Base-by-base conservation (phyloP, 2,888 invertebrate genomes). In the Ceratothoa steindachneri region DNA sequence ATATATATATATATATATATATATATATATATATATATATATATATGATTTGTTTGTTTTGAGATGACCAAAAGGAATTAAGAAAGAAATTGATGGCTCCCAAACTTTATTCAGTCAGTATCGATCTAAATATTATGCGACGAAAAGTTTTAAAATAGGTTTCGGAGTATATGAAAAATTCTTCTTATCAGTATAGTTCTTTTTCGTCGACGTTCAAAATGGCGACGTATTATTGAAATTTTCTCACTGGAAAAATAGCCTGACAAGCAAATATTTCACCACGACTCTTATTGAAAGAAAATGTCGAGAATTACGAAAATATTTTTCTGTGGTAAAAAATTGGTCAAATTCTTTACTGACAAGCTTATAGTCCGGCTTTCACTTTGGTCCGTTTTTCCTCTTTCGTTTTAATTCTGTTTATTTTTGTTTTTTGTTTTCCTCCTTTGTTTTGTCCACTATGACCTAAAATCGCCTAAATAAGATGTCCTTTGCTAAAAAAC, bases 271-370 rank as follows among this genome's bases (percentile, higher is more conserved):
- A 77, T 77, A 74, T 77, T 72, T 77, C 77, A 77, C 41, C 69
- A 52, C 67, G 29, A 71, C 72, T 77, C 74, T 77, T 77, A 77
- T 77, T 77, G 77, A 77, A 77, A 77, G 77, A 72, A 77, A 77
- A 74, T 74, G 77, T 77, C 74, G 74, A 60, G 74, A 77, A 77
- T 77, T 74, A 77, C 74, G 77, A 77, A 77, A 77, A 77, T 77
- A 77, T 77, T 77, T 77, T 77, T 72, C 77, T 72, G 69, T 64
- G 72, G 77, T 74, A 77, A 77, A 74, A 72, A 77, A 77, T 77
- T 72, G 74, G 67, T 66, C 66, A 28, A 27, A 66, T 66, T 66
- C 66, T 30, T 66, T 66, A 30, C 66, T 66, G 30, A 66, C 28
- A 66, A 66, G 19, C 7, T 12, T 7, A 12, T 28, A 66, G 72